phyloP scores from a whole-genome alignment of 1,140 invertebrate species.

The Cherax quadricarinatus region DNA sequence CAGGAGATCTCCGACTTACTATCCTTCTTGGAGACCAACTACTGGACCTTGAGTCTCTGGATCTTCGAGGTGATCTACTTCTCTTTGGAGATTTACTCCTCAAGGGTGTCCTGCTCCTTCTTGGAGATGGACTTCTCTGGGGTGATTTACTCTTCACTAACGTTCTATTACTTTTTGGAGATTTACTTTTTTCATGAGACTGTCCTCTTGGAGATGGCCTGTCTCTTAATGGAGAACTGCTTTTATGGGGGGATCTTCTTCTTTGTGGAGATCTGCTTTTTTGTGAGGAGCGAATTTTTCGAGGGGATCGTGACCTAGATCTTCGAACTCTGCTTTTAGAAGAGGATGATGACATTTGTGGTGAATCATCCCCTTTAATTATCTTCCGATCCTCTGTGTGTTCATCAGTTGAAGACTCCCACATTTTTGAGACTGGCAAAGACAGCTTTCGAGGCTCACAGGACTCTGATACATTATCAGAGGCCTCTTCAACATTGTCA shows the following conservation, averaged over 20 bases:
- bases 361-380: not conserved
- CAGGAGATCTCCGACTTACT: conserved; percentile 17
- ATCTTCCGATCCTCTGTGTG: not conserved
- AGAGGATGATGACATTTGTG: not conserved
- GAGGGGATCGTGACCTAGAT: conserved; percentile 11
- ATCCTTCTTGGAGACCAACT: conserved; percentile 48
- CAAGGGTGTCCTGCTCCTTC: not conserved
- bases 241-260: conserved; percentile 5
- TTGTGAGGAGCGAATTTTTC: conserved; percentile 20
- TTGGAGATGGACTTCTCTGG: not conserved
- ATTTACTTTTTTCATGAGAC: conserved; percentile 16
- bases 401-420: not conserved
- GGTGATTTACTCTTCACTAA: conserved; percentile 15
- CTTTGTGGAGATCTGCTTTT: conserved; percentile 28
- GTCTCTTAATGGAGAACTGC: not conserved
- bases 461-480: not conserved
- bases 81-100: conserved; percentile 14
- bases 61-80: conserved; percentile 47
- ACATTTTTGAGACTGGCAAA: not conserved
- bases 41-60: conserved; percentile 45
- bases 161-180: not conserved
- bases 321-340: not conserved
- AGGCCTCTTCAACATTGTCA: not conserved
- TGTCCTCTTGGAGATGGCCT: conserved; percentile 8
- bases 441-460: conserved; percentile 2